Conservation (phyloP, 2,797 vertebrate species). For the Macroramphosus scolopax region DNA sequence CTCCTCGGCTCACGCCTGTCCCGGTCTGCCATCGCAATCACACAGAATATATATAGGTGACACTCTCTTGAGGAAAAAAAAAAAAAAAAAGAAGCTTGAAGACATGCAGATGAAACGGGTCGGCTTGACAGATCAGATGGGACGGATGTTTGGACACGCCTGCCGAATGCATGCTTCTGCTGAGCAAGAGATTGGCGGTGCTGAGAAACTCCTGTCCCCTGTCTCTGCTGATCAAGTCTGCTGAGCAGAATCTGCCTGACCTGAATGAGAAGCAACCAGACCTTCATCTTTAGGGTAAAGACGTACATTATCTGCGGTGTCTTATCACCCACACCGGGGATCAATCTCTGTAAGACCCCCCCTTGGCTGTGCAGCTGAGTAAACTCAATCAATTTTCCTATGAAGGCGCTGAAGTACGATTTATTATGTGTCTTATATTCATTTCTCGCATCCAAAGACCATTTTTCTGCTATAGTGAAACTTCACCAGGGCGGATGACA, state of each 20-base stretch:
- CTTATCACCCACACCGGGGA: conserved; percentile 38
- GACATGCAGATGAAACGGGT: conserved; percentile 45
- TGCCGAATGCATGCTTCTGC: conserved; percentile 26
- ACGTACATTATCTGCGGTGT: conserved; percentile 29
- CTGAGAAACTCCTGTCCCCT: conserved; percentile 32
- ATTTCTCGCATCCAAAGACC: no score
- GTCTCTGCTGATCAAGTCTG: conserved; percentile 48
- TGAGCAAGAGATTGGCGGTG: conserved; percentile 25
- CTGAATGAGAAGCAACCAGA: conserved; percentile 42
- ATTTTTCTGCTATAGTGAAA: conserved; percentile 7
- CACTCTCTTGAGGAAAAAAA: conserved; percentile 1
- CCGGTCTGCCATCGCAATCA: conserved; percentile 30
- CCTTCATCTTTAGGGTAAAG: conserved; percentile 26
- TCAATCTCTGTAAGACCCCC: conserved; percentile 22
- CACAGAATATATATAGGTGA: conserved; percentile 37
- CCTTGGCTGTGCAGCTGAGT: conserved; percentile 16
- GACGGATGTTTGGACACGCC: conserved; percentile 39
- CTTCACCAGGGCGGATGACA: conserved; percentile 24
- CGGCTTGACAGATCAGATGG: conserved; percentile 36
- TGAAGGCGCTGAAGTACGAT: conserved; percentile 23
- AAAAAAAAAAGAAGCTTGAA: conserved; percentile 13
- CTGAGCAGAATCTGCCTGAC: conserved; percentile 28
- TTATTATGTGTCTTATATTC: conserved; percentile 32
- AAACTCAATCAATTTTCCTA: conserved; percentile 14
- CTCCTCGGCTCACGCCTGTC: conserved; percentile 18